Conservation (phyloP, 2,797 vertebrate genomes). For the Intellagama lesueurii region DNA sequence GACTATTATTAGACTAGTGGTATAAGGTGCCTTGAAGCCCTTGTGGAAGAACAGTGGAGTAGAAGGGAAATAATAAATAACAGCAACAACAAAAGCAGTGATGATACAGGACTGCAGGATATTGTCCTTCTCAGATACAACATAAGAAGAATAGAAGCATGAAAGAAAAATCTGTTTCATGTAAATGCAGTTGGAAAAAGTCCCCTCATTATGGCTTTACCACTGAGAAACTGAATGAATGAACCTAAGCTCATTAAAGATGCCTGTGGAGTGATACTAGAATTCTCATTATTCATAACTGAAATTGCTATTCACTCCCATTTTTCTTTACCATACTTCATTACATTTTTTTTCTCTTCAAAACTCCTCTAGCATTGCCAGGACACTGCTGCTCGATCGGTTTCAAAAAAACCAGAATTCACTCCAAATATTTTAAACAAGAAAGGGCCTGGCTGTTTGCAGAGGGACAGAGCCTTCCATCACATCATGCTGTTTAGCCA, state of each 20-base stretch:
- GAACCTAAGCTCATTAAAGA: not conserved
- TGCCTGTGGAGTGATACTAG: slow-evolving; percentile 10
- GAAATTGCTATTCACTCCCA: slow-evolving; percentile 8
- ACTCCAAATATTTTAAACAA: slow-evolving; percentile 41
- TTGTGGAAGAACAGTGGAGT: not conserved
- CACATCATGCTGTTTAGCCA: slow-evolving; percentile 32
- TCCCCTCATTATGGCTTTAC: slow-evolving; percentile 3
- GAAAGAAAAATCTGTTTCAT: not conserved
- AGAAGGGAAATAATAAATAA: too few relatives aligned
- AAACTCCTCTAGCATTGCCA: slow-evolving; percentile 30
- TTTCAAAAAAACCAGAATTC: slow-evolving; percentile 11
- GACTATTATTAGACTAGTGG: too few relatives aligned
- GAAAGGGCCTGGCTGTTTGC: slow-evolving; percentile 33
- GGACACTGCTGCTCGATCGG: slow-evolving; percentile 32
- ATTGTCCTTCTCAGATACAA: not conserved
- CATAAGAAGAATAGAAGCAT: not conserved
- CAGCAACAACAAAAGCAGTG: not conserved
- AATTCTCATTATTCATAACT: slow-evolving; percentile 20
- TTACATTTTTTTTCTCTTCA: not conserved
- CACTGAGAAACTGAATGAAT: slow-evolving; percentile 1
- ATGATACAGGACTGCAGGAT: not conserved
- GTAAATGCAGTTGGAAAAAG: not conserved
- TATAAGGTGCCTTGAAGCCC: not conserved
- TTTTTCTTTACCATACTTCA: not conserved
- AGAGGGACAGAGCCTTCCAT: slow-evolving; percentile 5